Evolutionary conservation across 2,888 invertebrate genomes (phyloP), one percentile per base, ranked within the genome.

Genomic region (Anarsia innoxiella): DNA sequence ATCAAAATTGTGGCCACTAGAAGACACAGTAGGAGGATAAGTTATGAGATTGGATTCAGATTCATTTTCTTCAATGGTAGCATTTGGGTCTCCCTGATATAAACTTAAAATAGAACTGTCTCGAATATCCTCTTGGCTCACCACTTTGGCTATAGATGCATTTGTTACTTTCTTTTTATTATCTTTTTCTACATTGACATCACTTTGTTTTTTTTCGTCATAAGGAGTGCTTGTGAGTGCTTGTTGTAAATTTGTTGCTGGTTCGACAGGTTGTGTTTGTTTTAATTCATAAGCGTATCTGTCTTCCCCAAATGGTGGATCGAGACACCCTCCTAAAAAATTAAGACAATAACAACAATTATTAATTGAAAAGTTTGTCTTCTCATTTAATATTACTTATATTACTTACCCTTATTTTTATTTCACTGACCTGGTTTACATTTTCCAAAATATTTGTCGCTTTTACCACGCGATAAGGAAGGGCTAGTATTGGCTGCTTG

Each of bases 391-490:
- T 19, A 19, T 19, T 5, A 19, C 8, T 19, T 19, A 19, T 19
- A 19, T 19, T 8, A 19, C 19, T 19, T 35, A 60, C 72, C 83
- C 83, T 63, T 72, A 75, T 59, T 79, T 83, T 45, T 75, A 80
- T 53, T 62, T 75, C n/a, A n/a, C n/a, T 35, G 60, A 72, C 83
- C 83, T 63, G 73, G 75, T 59, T 79, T 83, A 45, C 76, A 80
- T 53, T 62, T 75, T 40, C 80, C 78, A 40, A 82, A 66, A 59
- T 28, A 46, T 46, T 46, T 59, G 61, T 54, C 34, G 42, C 52
- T 36, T 41, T 52, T 28, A n/a, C 26, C 14, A 15, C 8, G 19
- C n/a, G n/a, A 25, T 5, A 19, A 19, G 25, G n/a, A 25, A 9
- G 5, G n/a, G 8, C 6, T 3, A 19, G 19, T 19, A 19, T n/a